Base-by-base conservation (phyloP, 2,888 invertebrate species). In the Hirtodrosophila cameraria region DNA sequence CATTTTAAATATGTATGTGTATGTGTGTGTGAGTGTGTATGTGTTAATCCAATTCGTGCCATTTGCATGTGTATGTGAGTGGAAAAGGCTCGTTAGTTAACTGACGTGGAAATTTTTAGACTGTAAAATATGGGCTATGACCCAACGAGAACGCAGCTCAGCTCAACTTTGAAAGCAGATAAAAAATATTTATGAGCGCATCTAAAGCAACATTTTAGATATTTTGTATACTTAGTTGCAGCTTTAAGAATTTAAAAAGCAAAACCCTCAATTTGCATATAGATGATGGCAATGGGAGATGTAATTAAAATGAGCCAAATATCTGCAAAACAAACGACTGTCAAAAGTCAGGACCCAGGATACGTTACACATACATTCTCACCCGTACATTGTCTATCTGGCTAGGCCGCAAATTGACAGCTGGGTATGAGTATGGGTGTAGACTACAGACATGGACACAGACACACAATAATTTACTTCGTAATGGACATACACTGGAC, bases 381-480 rank as follows among this genome's bases (percentile, higher is more conserved):
- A 41, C 30, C 49, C 30, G 38, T 50, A 31, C 41, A 54, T 46
- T 45, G 62, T 31, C 54, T n/a, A 25, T 39, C 38, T 25, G 57
- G 54, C 12, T 48, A 30, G 61, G 60, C 71, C 62, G 35, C 80
- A 79, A 86, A 79, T 79, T 79, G 79, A 79, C 79, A 79, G 73
- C 53, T 36, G 33, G 28, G 33, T 38, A 46, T 13, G 33, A 25
- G 33, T 38, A 46, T 13, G 57, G 50, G 45, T 27, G 53, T 43
- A 45, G 50, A 30, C 39, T 38, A 57, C 52, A 38, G 61, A 48
- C 55, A 52, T 45, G 55, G 69, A 80, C 38, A 65, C 50, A 46
- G 53, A 62, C 77, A 79, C 76, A 86, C 79, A 79, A 79, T 86
- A 83, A 80, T 80, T 86, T 80, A 86, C 81, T 75, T 75, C 76